A percentile compares a stretch with the other conserved stretches of the same genome.
Evolutionary conservation across 1,140 invertebrate species (phyloP).

Genomic region (Scylla paramamosain): DNA sequence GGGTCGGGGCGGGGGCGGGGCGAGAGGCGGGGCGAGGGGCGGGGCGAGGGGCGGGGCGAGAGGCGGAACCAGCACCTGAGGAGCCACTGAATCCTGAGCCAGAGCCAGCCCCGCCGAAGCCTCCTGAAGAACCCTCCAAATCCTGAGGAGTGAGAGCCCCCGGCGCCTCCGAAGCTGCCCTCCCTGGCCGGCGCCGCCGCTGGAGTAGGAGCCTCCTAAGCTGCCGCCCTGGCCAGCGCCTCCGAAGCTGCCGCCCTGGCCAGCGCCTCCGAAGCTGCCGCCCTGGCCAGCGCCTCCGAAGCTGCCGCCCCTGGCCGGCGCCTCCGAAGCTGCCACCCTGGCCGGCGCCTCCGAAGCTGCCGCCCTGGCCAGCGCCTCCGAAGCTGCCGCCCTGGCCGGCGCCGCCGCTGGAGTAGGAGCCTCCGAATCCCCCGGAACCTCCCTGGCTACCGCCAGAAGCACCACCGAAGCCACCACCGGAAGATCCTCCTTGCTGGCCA

Average conservation of each 20-base stretch:
- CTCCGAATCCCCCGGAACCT: conserved; percentile 17
- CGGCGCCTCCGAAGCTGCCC: background rate
- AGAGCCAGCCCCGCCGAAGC: background rate
- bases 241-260: background rate
- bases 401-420: background rate
- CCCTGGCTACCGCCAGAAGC: background rate
- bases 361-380: background rate
- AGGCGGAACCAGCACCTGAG: background rate
- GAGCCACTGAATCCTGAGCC: background rate
- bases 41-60: background rate
- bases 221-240: background rate
- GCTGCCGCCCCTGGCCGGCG: conserved; percentile 2
- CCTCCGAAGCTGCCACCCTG: background rate
- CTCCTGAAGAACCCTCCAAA: background rate
- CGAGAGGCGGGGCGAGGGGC: background rate
- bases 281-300: background rate
- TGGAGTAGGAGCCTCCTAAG: background rate
- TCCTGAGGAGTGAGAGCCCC: background rate
- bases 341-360: background rate
- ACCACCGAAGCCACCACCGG: conserved; percentile 37
- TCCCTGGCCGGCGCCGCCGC: background rate
- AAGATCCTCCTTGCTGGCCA: background rate
- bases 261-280: background rate
- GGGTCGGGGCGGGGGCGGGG: background rate
- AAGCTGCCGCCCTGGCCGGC: background rate